Conservation (phyloP, 2,113 vertebrate species). For the Leucosticte australis region DNA sequence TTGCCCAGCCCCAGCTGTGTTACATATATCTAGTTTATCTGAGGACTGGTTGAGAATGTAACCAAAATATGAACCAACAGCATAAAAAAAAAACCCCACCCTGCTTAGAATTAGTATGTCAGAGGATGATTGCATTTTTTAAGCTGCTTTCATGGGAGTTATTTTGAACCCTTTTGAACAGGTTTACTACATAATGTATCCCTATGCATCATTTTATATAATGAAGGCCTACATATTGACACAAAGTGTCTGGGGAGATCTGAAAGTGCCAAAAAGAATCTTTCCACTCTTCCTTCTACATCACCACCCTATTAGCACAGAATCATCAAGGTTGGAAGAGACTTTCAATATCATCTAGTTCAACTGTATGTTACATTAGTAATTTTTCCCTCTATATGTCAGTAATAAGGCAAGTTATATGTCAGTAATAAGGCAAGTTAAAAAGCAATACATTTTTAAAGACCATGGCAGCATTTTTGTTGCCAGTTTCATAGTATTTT, state of each 20-base stretch:
- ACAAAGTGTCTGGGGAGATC: not conserved
- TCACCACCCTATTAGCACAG: not conserved
- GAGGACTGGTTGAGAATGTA: not conserved
- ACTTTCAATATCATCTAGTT: not conserved
- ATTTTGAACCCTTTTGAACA: not conserved
- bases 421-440: not conserved
- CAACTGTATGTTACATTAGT: not conserved
- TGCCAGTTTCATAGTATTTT: not conserved
- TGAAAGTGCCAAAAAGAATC: not conserved
- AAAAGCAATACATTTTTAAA: not conserved
- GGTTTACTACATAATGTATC: not conserved
- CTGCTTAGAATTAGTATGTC: not conserved
- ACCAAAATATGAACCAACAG: not conserved
- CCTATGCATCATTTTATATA: not conserved
- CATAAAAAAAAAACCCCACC: accelerated
- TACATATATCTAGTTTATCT: not conserved
- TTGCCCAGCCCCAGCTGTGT: not conserved
- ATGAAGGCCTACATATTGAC: not conserved
- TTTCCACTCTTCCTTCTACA: not conserved
- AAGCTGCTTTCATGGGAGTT: not conserved
- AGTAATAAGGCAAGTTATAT: not conserved
- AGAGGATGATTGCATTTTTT: not conserved
- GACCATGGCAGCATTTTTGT: not conserved
- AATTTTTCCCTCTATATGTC: not conserved
- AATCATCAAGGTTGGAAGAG: not conserved